Conservation (phyloP, 2,888 invertebrate genomes). For the Caenorhabditis angaria region DNA sequence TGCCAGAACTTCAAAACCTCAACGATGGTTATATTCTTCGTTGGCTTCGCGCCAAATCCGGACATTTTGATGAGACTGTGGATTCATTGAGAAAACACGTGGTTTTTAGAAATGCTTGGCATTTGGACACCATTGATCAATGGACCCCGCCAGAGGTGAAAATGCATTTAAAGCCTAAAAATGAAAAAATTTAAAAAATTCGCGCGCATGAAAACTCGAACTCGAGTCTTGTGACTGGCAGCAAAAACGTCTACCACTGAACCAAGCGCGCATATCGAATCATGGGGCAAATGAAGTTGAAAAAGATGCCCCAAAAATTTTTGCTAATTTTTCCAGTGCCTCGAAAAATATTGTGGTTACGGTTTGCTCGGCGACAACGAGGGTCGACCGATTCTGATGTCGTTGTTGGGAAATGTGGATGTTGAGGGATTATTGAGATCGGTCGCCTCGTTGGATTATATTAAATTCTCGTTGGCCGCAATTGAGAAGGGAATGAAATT, state of each 20-base stretch:
- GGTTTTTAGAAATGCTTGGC: conserved; percentile 70
- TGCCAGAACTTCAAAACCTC: conserved; percentile 46
- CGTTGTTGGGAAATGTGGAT: conserved; percentile 70
- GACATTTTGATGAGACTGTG: conserved; percentile 65
- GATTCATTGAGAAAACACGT: conserved; percentile 68
- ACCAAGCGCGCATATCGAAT: too few species aligned
- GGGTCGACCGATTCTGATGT: conserved; percentile 71
- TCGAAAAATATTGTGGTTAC: conserved; percentile 72
- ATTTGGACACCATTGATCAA: conserved; percentile 64
- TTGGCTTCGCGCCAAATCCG: conserved; percentile 47
- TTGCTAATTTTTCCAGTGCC: conserved; percentile 59
- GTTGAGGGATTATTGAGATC: conserved; percentile 71
- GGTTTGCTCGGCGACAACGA: conserved; percentile 70
- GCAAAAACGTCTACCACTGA: too few species aligned
- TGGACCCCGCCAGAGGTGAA: conserved; percentile 72
- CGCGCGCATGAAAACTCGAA: too few species aligned
- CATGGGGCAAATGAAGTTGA: too few species aligned
- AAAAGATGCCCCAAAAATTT: too few species aligned
- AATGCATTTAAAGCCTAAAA: too few species aligned
- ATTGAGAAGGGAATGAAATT: conserved; percentile 69
- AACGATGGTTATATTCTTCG: conserved; percentile 57
- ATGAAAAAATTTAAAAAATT: neutral
- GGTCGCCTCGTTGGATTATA: conserved; percentile 71
- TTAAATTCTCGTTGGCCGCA: conserved; percentile 71
- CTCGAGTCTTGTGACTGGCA: too few species aligned